phyloP scores from a whole-genome alignment of 2,797 vertebrate genomes.

The Anguilla megastoma region DNA sequence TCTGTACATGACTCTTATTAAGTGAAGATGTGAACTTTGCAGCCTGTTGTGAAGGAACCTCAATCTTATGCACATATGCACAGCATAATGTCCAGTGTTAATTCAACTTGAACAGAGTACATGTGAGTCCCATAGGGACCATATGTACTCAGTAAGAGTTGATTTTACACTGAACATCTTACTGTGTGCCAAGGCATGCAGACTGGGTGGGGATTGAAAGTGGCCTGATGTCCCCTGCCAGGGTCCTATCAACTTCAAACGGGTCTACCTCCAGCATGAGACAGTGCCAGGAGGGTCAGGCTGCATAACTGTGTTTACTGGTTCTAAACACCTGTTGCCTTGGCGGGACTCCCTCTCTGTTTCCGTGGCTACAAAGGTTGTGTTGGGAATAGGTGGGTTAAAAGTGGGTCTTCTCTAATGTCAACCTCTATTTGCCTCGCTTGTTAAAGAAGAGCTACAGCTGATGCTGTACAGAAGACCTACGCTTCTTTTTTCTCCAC shows the following conservation, averaged over 20 bases:
- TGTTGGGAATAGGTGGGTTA: neutral
- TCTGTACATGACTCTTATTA: neutral
- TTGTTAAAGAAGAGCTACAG: neutral
- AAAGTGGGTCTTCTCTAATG: slow-evolving; percentile 5
- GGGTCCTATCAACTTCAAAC: neutral
- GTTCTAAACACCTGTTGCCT: neutral
- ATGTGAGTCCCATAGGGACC: no score
- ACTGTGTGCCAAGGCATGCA: neutral
- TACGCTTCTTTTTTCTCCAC: neutral
- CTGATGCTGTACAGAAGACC: no score
- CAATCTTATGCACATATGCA: neutral
- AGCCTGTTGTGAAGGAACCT: neutral
- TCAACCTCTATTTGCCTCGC: neutral
- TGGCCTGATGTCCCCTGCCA: neutral
- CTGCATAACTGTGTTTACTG: neutral
- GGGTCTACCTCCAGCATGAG: neutral
- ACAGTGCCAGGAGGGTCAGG: neutral
- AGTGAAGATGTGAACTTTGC: neutral
- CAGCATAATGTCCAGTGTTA: no score
- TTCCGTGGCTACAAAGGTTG: slow-evolving; percentile 12
- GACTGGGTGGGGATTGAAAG: neutral
- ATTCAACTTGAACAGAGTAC: no score
- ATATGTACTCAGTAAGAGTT: no score
- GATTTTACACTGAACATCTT: no score
- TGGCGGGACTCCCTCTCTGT: neutral